Evolutionary conservation across 2,888 invertebrate genomes (phyloP).

Genomic region (Craniophora ligustri): DNA sequence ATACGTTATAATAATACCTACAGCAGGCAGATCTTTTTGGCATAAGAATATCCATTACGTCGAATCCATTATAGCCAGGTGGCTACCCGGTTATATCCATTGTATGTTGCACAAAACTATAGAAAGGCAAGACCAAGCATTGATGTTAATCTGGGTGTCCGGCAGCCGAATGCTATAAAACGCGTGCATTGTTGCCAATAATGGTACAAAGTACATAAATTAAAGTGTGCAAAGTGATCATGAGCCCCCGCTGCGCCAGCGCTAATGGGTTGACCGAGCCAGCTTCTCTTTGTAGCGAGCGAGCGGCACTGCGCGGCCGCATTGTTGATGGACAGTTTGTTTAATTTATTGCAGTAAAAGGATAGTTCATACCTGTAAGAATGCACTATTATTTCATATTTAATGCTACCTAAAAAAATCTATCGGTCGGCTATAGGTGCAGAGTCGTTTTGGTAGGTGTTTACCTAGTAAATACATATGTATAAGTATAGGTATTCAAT

Average conservation of each 20-base stretch:
- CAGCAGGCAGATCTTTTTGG: constrained; percentile 48
- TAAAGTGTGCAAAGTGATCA: constrained; percentile 85
- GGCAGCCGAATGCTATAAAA: constrained; percentile 85
- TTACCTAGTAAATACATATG: too few relatives aligned
- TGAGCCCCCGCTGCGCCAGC: constrained; percentile 80
- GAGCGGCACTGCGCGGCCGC: constrained; percentile 30
- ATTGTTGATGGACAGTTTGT: constrained; percentile 56
- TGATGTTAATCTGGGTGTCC: constrained; percentile 88
- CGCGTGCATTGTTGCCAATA: constrained; percentile 69
- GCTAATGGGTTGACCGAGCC: constrained; percentile 85
- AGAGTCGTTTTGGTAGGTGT: too few relatives aligned
- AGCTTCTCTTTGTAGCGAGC: constrained; percentile 47
- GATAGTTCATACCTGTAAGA: constrained; percentile 35
- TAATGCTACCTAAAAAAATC: too few relatives aligned
- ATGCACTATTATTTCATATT: constrained; percentile 11
- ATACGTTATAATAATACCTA: too few relatives aligned
- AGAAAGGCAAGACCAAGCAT: constrained; percentile 80
- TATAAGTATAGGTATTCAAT: too few relatives aligned
- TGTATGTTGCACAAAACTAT: constrained; percentile 86
- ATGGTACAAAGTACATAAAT: constrained; percentile 87
- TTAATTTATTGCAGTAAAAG: constrained; percentile 57
- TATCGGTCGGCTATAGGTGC: too few relatives aligned
- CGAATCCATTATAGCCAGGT: constrained; percentile 82
- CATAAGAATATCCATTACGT: constrained; percentile 64
- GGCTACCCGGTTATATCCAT: constrained; percentile 76